These are phyloP conservation scores for Samia ricini DNA, from an alignment of 1,140 invertebrate species.

Conservation along the genomic window DNA sequence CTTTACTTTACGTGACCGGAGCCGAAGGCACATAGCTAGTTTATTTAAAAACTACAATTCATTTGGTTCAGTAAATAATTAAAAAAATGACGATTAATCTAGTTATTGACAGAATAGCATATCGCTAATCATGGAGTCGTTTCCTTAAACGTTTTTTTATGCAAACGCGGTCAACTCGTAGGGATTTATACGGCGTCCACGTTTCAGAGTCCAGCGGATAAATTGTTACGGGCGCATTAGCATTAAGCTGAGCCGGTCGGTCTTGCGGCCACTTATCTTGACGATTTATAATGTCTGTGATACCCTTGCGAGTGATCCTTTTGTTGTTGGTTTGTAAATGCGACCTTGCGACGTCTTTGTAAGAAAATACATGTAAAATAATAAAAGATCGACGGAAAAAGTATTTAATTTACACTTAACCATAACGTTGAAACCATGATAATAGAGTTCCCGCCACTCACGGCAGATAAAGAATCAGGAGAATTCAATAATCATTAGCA, in stretches of 20 bases:
- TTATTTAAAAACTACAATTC: no score
- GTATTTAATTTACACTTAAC: no score
- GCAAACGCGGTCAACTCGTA: background rate
- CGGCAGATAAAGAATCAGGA: no score
- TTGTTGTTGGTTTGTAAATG: background rate
- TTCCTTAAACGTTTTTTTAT: background rate
- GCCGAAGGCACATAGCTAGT: no score
- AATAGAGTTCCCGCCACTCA: no score
- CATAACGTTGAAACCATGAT: no score
- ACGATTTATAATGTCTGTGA: background rate
- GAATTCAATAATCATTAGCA: no score
- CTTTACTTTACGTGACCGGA: no score
- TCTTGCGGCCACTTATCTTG: background rate
- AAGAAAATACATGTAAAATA: background rate
- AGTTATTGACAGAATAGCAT: background rate
- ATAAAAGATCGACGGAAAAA: no score
- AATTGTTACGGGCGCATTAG: conserved; percentile 6
- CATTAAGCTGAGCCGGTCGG: background rate
- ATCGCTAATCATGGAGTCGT: background rate
- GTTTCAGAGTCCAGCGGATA: conserved; percentile 1
- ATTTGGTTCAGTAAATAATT: no score
- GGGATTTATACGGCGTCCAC: conserved; percentile 1
- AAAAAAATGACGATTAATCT: no score
- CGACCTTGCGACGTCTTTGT: background rate
- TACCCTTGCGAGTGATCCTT: background rate